Evolutionary conservation across 1,140 invertebrate species (phyloP).

Genomic region (Muscidifurax raptorellus): DNA sequence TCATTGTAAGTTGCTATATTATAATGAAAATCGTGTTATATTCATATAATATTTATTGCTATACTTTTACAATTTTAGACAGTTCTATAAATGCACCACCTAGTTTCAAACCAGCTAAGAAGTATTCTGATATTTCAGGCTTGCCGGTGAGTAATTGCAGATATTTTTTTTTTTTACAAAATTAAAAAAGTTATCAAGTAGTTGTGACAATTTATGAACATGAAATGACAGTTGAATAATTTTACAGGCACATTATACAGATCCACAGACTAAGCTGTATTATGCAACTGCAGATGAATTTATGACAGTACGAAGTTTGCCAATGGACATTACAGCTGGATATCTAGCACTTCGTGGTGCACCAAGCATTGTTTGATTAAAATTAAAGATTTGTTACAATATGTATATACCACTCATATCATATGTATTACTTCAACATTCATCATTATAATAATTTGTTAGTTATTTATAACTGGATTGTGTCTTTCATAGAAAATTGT

Average conservation of each 20-base stretch:
- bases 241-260: constrained; percentile 88
- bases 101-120: constrained; percentile 92
- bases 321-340: constrained; percentile 93
- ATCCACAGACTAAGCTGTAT: constrained; percentile 91
- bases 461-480: constrained; percentile 3
- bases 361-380: constrained; percentile 86
- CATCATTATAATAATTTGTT: background rate
- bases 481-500: background rate
- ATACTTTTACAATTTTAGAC: constrained; percentile 76
- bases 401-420: background rate
- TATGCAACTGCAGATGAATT: constrained; percentile 92
- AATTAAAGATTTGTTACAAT: constrained; percentile 54
- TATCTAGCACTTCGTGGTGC: constrained; percentile 91
- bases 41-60: constrained; percentile 25
- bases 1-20: constrained; percentile 78
- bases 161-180: constrained; percentile 6
- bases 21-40: background rate
- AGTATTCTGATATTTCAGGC: constrained; percentile 95
- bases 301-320: constrained; percentile 86
- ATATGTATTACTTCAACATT: constrained; percentile 26
- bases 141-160: constrained; percentile 78
- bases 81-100: constrained; percentile 92
- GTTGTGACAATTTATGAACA: background rate
- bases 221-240: constrained; percentile 55
- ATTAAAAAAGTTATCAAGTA: constrained; percentile 28